These are phyloP conservation scores for Boloria selene DNA, from an alignment of 2,888 invertebrate species.

Conservation along the genomic window DNA sequence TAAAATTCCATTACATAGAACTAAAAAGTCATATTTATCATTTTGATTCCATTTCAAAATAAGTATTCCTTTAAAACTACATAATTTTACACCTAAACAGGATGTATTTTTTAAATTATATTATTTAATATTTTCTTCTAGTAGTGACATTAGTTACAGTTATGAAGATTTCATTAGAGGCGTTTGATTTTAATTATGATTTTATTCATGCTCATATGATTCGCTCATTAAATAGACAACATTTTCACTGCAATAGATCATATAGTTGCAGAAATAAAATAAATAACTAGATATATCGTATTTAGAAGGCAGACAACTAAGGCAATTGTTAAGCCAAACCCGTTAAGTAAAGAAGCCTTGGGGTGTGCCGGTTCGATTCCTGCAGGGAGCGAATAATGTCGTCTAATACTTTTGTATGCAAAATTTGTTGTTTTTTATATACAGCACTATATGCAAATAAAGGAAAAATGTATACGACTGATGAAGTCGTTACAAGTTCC, in stretches of 20 bases:
- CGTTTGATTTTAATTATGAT: slow-evolving; percentile 8
- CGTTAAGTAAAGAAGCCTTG: not conserved
- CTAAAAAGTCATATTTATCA: slow-evolving; percentile 14
- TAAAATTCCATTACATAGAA: slow-evolving; percentile 24
- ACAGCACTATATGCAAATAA: not conserved
- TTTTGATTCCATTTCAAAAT: slow-evolving; percentile 3
- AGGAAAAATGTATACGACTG: too few relatives aligned
- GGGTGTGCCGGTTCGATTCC: slow-evolving; percentile 32
- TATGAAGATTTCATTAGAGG: slow-evolving; percentile 5
- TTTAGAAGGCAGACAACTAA: not conserved
- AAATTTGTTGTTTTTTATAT: not conserved
- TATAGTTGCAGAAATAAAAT: slow-evolving; percentile 11
- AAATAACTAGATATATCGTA: not conserved
- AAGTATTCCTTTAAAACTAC: slow-evolving; percentile 4
- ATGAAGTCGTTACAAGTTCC: too few relatives aligned
- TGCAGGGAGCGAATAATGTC: slow-evolving; percentile 18
- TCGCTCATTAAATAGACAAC: slow-evolving; percentile 13
- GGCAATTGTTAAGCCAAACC: not conserved
- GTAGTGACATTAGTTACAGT: slow-evolving; percentile 14
- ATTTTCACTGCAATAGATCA: slow-evolving; percentile 17
- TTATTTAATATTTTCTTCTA: slow-evolving; percentile 1
- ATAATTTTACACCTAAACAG: slow-evolving; percentile 9
- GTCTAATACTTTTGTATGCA: not conserved
- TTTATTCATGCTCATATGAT: slow-evolving; percentile 22
- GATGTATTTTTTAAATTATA: not conserved